These are phyloP conservation scores for Xylocopa sonorina DNA, from an alignment of 1,140 invertebrate species.

Conservation along the genomic window DNA sequence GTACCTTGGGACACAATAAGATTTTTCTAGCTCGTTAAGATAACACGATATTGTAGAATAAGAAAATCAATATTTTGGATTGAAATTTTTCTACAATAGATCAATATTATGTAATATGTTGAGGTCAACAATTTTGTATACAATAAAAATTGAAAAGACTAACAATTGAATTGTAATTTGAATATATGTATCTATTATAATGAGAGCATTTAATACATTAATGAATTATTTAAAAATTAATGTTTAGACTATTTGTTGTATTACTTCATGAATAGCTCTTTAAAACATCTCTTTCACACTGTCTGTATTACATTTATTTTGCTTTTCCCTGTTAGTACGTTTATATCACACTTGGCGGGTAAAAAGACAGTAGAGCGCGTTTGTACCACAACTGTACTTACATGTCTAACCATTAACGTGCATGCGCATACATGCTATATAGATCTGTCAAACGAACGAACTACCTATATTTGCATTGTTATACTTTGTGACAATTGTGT, in stretches of 20 bases:
- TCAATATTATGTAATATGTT: background rate
- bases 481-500: conserved; percentile 20
- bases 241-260: background rate
- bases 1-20: background rate
- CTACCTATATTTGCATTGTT: conserved; percentile 26
- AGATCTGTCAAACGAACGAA: conserved; percentile 30
- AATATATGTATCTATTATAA: background rate
- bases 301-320: background rate
- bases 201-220: background rate
- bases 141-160: conserved; percentile 21
- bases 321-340: background rate
- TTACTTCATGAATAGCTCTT: background rate
- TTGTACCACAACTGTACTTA: background rate
- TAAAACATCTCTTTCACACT: background rate
- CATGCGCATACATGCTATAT: conserved; percentile 46
- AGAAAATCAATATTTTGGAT: background rate
- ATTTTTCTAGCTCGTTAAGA: background rate
- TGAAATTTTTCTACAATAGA: conserved; percentile 12
- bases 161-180: background rate
- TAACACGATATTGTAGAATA: background rate
- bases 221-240: background rate
- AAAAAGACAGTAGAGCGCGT: background rate
- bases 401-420: conserved; percentile 20
- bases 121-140: conserved; percentile 14
- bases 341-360: background rate